A percentile compares a stretch with the other conserved stretches of the same genome.
phyloP scores from a whole-genome alignment of 2,888 invertebrate species.

The Tuberolachnus salignus region DNA sequence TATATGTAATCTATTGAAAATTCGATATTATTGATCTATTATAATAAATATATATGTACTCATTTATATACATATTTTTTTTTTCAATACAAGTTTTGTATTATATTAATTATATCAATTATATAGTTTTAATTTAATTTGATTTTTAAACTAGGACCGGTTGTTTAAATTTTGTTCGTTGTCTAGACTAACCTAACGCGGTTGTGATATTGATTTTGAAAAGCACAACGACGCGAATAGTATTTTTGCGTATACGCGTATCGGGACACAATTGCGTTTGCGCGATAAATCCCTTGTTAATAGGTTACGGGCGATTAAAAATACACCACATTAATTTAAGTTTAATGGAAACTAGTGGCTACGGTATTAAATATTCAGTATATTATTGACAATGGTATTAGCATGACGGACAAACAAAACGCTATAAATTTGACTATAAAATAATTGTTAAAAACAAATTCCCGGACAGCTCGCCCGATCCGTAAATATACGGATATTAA shows the following conservation, averaged over 20 bases:
- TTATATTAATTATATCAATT: no score
- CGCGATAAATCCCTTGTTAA: constrained; percentile 20
- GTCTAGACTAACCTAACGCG: no score
- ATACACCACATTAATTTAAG: background rate
- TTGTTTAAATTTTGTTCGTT: no score
- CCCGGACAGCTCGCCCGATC: background rate
- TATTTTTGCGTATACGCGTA: background rate
- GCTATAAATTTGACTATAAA: background rate
- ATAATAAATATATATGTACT: no score
- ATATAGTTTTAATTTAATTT: no score
- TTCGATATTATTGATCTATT: no score
- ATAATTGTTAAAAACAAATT: background rate
- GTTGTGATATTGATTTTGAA: constrained; percentile 7
- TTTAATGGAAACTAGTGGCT: constrained; percentile 15
- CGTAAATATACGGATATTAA: background rate
- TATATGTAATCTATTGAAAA: no score
- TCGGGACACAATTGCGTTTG: background rate
- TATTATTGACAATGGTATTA: constrained; percentile 26
- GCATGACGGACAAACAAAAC: constrained; percentile 16
- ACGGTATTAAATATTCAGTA: constrained; percentile 8
- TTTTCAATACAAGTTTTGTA: no score
- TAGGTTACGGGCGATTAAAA: constrained; percentile 25
- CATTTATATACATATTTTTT: no score
- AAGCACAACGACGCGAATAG: background rate
- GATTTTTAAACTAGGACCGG: no score